Evolutionary conservation across 2,113 vertebrate species (phyloP).

Genomic region (Puntigrus tetrazona): DNA sequence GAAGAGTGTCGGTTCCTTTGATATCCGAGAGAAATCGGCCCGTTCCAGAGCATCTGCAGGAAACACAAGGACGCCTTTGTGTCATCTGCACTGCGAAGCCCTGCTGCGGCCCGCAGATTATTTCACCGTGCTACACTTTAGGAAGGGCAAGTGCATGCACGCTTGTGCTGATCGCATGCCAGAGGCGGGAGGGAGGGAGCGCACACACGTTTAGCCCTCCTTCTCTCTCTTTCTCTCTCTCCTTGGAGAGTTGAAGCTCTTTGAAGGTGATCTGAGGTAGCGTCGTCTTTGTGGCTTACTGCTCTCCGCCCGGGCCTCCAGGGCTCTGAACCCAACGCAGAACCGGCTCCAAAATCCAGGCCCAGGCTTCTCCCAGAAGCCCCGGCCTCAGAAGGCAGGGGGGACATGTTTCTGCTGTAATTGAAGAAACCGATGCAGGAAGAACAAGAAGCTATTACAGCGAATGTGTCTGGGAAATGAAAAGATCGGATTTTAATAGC

Average conservation of each 20-base stretch:
- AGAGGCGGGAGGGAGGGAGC: conserved; percentile 12
- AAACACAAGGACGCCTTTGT: conserved; percentile 74
- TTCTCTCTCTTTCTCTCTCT: conserved; percentile 39
- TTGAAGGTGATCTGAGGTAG: conserved; percentile 75
- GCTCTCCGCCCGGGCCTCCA: conserved; percentile 35
- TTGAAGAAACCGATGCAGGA: conserved; percentile 4
- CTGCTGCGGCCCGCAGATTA: conserved; percentile 69
- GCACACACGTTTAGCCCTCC: conserved; percentile 42
- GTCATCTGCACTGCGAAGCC: conserved; percentile 69
- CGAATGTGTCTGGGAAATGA: conserved; percentile 47
- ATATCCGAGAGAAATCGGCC: background rate
- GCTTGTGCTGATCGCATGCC: conserved; percentile 52
- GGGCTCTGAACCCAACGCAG: conserved; percentile 69
- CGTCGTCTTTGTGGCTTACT: conserved; percentile 42
- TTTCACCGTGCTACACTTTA: conserved; percentile 62
- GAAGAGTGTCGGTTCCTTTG: background rate
- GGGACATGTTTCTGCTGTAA: background rate
- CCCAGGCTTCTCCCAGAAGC: conserved; percentile 62
- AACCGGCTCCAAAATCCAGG: conserved; percentile 69
- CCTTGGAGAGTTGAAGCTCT: conserved; percentile 71
- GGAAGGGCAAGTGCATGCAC: conserved; percentile 77
- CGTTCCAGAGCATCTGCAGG: conserved; percentile 55
- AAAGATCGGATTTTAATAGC: background rate
- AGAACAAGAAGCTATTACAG: conserved; percentile 47
- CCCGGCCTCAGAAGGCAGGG: conserved; percentile 55